Evolutionary conservation across 2,888 invertebrate genomes (phyloP), one percentile per base, ranked within the genome.

Genomic region (Drosophila pseudotalamancana): DNA sequence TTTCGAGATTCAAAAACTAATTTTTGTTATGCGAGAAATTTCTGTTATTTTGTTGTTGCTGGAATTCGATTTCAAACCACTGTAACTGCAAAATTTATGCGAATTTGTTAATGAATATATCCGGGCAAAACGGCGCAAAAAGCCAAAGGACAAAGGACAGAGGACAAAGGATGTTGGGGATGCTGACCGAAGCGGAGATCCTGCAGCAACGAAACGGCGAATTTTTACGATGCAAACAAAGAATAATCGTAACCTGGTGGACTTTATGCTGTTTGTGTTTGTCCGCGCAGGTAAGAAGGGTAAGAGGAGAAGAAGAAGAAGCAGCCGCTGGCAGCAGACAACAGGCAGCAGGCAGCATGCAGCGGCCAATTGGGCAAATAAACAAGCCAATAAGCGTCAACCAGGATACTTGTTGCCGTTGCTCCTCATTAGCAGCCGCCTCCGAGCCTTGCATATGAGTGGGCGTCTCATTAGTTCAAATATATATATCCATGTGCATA

Each of bases 391-490:
- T 81, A 84, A 87, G 67, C 60, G 67, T 54, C 62, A 51, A 29
- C 34, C 11, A 12, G 51, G 43, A 45, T 63, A 68, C 60, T 76
- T 73, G 85, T 83, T 81, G 78, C 87, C 82, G 67, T 85, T 64
- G 85, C 65, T 85, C 79, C 78, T 87, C 67, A 87, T 87, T 87
- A 82, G 55, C 37, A 27, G 34, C 11, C 18, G 18, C 23, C 50
- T 43, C 11, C 43, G 39, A 39, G n/a, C n/a, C 27, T 12, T 11
- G 31, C 42, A 50, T 35, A 29, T 46, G 53, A 35, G 45, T 53
- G 49, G 68, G 73, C 16, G 51, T 23, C 61, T 77, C 88, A 72
- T 87, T 83, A 85, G 68, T 73, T 85, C 76, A 87, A 87, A 82
- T 85, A 87, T 65, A 68, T 12, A 37, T 12, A 21, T 21, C n/a